A percentile compares a stretch with the other conserved stretches of the same genome.
Evolutionary conservation across 2,113 vertebrate species (phyloP).

Genomic region (Numenius arquata): DNA sequence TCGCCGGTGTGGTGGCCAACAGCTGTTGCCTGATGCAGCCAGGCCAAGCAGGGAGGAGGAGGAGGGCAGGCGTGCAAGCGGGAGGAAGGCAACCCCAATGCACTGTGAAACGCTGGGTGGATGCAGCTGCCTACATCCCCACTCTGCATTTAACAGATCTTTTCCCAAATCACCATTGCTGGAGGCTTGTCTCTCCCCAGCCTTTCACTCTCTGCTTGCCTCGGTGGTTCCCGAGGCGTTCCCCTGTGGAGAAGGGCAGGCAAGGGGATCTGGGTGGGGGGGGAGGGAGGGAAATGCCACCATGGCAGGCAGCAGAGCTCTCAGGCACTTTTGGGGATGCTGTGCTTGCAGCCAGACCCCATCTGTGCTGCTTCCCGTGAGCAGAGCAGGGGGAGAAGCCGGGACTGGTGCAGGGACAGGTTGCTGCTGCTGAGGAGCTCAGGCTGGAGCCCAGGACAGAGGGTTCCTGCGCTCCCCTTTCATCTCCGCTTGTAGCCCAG

Average conservation of each 20-base stretch:
- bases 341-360: background rate
- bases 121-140: background rate
- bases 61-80: fast-evolving
- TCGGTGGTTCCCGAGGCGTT: fast-evolving
- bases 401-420: fast-evolving
- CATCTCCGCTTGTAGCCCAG: background rate
- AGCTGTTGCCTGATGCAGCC: fast-evolving
- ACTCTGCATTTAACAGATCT: background rate
- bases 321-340: background rate
- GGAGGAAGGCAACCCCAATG: background rate
- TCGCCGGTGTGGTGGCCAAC: background rate
- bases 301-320: background rate
- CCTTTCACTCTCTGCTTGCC: fast-evolving
- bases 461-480: fast-evolving
- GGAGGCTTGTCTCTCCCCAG: background rate
- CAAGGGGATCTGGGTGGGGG: background rate
- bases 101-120: fast-evolving
- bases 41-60: background rate
- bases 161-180: background rate
- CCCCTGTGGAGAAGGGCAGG: background rate
- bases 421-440: background rate
- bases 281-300: background rate
- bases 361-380: background rate
- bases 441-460: background rate
- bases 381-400: background rate